phyloP scores from a whole-genome alignment of 2,113 vertebrate species.

The Coptodon bakossiorum region DNA sequence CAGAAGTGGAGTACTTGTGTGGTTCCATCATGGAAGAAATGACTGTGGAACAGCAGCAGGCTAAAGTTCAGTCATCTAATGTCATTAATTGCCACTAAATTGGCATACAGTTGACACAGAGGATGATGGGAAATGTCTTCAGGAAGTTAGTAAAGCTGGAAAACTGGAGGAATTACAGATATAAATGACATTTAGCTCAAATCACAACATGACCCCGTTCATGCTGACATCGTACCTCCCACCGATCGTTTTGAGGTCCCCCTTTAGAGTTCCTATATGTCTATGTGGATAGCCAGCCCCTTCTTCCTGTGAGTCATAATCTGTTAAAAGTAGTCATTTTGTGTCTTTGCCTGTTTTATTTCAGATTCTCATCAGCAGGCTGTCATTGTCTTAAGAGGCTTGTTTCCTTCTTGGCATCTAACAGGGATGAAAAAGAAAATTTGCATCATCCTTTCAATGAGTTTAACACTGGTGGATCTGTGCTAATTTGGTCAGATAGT shows the following conservation, averaged over 20 bases:
- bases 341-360: constrained; percentile 30
- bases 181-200: constrained; percentile 18
- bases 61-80: constrained; percentile 17
- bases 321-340: constrained; percentile 12
- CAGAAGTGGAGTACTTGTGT: not conserved
- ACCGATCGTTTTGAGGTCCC: constrained; percentile 1
- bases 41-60: not conserved
- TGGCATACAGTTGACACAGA: not conserved
- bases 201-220: not conserved
- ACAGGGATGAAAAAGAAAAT: constrained; percentile 1
- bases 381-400: constrained; percentile 50
- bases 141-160: not conserved
- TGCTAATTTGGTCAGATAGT: not conserved
- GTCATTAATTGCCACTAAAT: not conserved
- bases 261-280: not conserved
- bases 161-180: not conserved
- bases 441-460: not conserved
- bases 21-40: not conserved
- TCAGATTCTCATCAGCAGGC: constrained; percentile 42
- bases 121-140: not conserved
- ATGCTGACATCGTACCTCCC: constrained; percentile 32
- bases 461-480: not conserved
- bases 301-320: not conserved
- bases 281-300: not conserved
- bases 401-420: constrained; percentile 35